These are phyloP conservation scores for Drosophila auraria DNA, from an alignment of 1,140 invertebrate genomes.

Conservation along the genomic window DNA sequence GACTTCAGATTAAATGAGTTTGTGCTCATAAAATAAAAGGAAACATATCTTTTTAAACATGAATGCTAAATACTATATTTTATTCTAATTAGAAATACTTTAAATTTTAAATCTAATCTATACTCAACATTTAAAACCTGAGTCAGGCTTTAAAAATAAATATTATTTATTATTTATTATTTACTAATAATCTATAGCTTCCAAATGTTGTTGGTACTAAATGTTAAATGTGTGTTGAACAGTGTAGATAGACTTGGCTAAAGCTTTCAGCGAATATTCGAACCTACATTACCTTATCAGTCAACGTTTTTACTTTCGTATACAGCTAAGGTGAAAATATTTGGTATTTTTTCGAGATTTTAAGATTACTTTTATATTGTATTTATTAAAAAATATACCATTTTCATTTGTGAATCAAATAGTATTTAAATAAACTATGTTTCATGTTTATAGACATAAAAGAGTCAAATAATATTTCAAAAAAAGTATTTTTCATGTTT, in stretches of 20 bases:
- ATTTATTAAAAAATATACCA: too few relatives aligned
- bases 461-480: too few relatives aligned
- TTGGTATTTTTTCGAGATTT: too few relatives aligned
- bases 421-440: too few relatives aligned
- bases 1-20: neutral
- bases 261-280: slow-evolving; percentile 16
- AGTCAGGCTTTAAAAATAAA: neutral
- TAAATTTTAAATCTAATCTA: too few relatives aligned
- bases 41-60: neutral
- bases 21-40: neutral
- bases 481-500: neutral
- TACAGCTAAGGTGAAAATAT: neutral
- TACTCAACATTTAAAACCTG: too few relatives aligned
- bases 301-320: neutral
- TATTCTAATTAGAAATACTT: too few relatives aligned
- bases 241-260: slow-evolving; percentile 6
- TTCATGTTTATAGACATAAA: neutral
- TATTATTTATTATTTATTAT: neutral
- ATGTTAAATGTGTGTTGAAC: neutral
- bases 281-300: neutral
- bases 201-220: neutral
- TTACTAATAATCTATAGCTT: too few relatives aligned
- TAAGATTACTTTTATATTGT: neutral
- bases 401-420: too few relatives aligned
- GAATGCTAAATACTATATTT: too few relatives aligned